phyloP scores from a whole-genome alignment of 1,140 invertebrate genomes.

The Harpegnathos saltator region DNA sequence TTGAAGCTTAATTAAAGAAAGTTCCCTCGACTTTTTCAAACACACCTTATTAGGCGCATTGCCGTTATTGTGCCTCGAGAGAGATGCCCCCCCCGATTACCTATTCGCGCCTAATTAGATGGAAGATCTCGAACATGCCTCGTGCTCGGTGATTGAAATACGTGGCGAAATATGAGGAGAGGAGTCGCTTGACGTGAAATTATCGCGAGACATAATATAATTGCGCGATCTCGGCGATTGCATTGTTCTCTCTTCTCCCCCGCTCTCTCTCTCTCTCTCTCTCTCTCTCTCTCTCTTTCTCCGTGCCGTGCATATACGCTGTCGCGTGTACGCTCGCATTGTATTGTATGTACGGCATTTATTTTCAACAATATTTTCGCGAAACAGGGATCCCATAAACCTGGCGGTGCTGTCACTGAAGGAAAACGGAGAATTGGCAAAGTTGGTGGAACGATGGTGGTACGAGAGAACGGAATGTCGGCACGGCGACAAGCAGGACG shows the following conservation, averaged over 20 bases:
- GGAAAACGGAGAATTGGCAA: constrained; percentile 96
- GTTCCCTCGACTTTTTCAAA: constrained; percentile 26
- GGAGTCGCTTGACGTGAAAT: neutral
- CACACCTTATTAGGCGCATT: constrained; percentile 28
- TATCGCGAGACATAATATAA: neutral
- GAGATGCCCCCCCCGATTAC: constrained; percentile 16
- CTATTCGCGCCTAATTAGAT: constrained; percentile 20
- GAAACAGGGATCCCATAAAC: constrained; percentile 93
- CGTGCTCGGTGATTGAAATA: neutral
- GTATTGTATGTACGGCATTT: neutral
- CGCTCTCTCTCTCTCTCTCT: no score
- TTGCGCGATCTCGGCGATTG: neutral
- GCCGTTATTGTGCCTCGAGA: constrained; percentile 14
- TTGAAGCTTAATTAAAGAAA: constrained; percentile 51
- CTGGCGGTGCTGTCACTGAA: constrained; percentile 96
- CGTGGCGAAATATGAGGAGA: no score
- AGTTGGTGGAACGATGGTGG: constrained; percentile 98
- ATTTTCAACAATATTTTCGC: neutral
- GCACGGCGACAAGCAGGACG: constrained; percentile 91
- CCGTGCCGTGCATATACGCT: neutral
- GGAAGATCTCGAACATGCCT: neutral
- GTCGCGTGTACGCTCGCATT: neutral
- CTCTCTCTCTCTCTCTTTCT: no score
- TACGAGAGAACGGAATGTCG: constrained; percentile 93
- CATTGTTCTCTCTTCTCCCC: constrained; percentile 16